These are phyloP conservation scores for Calyptomena viridis DNA, from an alignment of 2,113 vertebrate species.

Conservation along the genomic window DNA sequence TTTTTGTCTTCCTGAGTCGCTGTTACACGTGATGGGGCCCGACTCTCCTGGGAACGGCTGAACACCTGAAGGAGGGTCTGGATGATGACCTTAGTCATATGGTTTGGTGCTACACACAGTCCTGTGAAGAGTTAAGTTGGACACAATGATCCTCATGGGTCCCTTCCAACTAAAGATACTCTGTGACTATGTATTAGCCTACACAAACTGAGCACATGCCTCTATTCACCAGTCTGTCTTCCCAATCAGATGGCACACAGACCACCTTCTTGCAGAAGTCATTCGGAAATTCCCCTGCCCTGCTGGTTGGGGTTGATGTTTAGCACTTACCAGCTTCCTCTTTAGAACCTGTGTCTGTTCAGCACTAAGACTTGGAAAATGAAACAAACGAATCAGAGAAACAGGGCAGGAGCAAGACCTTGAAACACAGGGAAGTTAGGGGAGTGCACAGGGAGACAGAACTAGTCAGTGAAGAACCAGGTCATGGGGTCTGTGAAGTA, in stretches of 20 bases:
- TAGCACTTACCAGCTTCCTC: background rate
- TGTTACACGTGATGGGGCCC: background rate
- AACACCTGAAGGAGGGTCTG: background rate
- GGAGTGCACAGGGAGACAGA: background rate
- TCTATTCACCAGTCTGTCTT: background rate
- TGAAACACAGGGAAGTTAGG: background rate
- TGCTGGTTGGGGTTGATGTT: background rate
- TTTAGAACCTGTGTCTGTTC: background rate
- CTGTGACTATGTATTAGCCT: background rate
- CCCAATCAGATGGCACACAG: background rate
- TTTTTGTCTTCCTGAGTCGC: background rate
- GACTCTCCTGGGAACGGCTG: background rate
- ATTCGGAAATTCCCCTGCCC: background rate
- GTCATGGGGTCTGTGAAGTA: background rate
- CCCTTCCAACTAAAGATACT: background rate
- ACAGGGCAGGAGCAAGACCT: accelerated
- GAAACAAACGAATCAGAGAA: background rate
- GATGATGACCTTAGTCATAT: background rate
- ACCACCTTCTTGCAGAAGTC: background rate
- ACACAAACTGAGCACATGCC: background rate
- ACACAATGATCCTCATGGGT: accelerated
- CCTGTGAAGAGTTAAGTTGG: background rate
- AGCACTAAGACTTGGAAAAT: background rate
- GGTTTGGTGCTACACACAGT: background rate
- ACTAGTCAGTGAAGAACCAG: background rate